Conservation (phyloP, 30 jellyfish, hydroid and myxozoan genomes). For the Phacellophora camtschatica region DNA sequence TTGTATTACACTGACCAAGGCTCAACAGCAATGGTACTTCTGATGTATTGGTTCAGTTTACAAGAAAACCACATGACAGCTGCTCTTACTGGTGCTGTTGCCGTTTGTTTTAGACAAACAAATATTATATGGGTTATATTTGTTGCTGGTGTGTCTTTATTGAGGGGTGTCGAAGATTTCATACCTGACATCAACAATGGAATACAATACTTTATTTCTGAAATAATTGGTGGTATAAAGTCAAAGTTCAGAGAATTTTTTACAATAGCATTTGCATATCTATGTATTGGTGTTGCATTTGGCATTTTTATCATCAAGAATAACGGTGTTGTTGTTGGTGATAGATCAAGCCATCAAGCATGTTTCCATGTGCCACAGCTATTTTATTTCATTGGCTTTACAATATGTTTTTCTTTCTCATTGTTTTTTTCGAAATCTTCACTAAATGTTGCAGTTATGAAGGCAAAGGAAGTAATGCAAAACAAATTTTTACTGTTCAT, state of each 20-base stretch:
- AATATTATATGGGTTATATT: conserved; percentile 91
- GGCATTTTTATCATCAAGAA: conserved; percentile 66
- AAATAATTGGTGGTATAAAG: not conserved
- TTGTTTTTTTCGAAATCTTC: conserved; percentile 22
- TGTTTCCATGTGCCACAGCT: conserved; percentile 79
- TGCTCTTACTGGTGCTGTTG: conserved; percentile 72
- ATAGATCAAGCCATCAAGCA: conserved; percentile 91
- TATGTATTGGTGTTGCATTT: conserved; percentile 52
- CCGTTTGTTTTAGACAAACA: conserved; percentile 92
- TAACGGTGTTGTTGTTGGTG: conserved; percentile 97
- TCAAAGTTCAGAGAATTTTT: not conserved
- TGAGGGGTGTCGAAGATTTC: conserved; percentile 20
- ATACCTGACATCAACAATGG: conserved; percentile 13
- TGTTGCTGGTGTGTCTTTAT: conserved; percentile 47
- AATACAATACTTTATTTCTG: not conserved
- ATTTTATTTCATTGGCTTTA: conserved; percentile 72
- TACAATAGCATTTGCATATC: conserved; percentile 49
- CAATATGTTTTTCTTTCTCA: conserved; percentile 61
- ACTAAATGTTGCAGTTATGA: not conserved
- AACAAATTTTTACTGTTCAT: not conserved
- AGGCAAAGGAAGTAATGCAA: not conserved
- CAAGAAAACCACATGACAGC: conserved; percentile 58
- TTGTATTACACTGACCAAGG: conserved; percentile 97
- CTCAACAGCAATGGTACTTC: conserved; percentile 74
- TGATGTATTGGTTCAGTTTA: conserved; percentile 56